phyloP scores from a whole-genome alignment of 2,888 invertebrate species.

The Apeira syringaria region DNA sequence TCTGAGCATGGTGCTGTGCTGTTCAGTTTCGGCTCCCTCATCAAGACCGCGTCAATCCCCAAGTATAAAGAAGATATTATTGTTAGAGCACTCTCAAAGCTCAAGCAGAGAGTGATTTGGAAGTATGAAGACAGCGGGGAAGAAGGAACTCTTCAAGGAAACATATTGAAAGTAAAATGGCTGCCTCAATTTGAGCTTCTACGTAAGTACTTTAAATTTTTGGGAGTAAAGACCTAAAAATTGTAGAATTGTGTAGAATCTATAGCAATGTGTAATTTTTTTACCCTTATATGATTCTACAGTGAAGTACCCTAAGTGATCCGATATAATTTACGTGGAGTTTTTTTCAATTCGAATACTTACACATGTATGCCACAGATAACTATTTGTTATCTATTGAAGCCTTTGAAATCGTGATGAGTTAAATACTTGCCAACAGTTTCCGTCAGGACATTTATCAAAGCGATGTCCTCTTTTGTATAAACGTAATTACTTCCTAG shows the following conservation, averaged over 20 bases:
- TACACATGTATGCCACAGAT: too few species aligned
- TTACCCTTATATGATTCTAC: too few species aligned
- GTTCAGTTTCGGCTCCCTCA: slow-evolving; percentile 91
- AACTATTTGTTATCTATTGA: too few species aligned
- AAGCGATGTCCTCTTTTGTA: background rate
- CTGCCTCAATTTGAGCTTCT: slow-evolving; percentile 89
- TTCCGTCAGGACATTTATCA: background rate
- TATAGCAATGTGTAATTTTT: too few species aligned
- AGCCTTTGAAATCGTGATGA: too few species aligned
- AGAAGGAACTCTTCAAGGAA: slow-evolving; percentile 63
- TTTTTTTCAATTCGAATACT: too few species aligned
- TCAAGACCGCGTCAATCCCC: slow-evolving; percentile 87
- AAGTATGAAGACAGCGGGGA: slow-evolving; percentile 86
- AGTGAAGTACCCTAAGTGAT: too few species aligned
- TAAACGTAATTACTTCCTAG: too few species aligned
- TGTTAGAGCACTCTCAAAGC: slow-evolving; percentile 83
- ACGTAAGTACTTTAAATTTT: slow-evolving; percentile 84
- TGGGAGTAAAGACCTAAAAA: too few species aligned
- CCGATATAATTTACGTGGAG: too few species aligned
- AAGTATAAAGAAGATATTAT: slow-evolving; percentile 84
- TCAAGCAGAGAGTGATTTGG: slow-evolving; percentile 90
- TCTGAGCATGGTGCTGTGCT: slow-evolving; percentile 87
- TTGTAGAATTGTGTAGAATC: too few species aligned
- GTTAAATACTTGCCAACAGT: background rate
- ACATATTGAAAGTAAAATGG: slow-evolving; percentile 86